Evolutionary conservation across 2,797 vertebrate genomes (phyloP).

Genomic region (Centroberyx gerrardi): DNA sequence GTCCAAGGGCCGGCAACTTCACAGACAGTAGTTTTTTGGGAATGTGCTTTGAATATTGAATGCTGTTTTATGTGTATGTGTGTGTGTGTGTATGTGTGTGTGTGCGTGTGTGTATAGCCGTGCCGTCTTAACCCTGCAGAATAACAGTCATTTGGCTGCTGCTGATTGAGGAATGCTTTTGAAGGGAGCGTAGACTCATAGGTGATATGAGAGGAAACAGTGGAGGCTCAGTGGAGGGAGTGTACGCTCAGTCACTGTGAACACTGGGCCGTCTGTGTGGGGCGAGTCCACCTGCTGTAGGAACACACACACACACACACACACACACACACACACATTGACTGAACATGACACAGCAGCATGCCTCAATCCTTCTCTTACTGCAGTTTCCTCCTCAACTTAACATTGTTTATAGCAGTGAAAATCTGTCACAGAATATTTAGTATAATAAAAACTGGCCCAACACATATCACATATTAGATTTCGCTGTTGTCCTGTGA

Average conservation of each 20-base stretch:
- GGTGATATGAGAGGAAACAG: conserved; percentile 70
- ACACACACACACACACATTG: conserved; percentile 24
- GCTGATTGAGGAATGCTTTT: conserved; percentile 68
- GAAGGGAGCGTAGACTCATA: conserved; percentile 44
- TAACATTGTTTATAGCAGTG: not conserved
- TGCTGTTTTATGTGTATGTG: conserved; percentile 15
- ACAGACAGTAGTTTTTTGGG: conserved; percentile 7
- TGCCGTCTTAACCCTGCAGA: conserved; percentile 24
- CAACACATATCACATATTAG: not conserved
- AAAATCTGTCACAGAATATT: conserved; percentile 8
- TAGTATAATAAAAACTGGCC: not conserved
- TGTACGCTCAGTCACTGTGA: conserved; percentile 80
- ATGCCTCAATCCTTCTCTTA: conserved; percentile 24
- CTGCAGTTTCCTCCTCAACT: conserved; percentile 14
- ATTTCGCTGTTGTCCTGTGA: too few species aligned
- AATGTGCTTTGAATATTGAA: conserved; percentile 44
- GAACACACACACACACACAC: conserved; percentile 29
- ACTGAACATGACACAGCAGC: conserved; percentile 53
- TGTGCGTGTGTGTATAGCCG: not conserved
- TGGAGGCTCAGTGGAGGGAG: conserved; percentile 69
- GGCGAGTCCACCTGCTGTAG: conserved; percentile 69
- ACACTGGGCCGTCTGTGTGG: conserved; percentile 81
- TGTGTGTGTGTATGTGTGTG: not conserved
- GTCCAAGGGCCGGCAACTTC: not conserved
- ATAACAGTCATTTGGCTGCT: conserved; percentile 55